Evolutionary conservation across 2,888 invertebrate species (phyloP).

Genomic region (Tridacna crocea): DNA sequence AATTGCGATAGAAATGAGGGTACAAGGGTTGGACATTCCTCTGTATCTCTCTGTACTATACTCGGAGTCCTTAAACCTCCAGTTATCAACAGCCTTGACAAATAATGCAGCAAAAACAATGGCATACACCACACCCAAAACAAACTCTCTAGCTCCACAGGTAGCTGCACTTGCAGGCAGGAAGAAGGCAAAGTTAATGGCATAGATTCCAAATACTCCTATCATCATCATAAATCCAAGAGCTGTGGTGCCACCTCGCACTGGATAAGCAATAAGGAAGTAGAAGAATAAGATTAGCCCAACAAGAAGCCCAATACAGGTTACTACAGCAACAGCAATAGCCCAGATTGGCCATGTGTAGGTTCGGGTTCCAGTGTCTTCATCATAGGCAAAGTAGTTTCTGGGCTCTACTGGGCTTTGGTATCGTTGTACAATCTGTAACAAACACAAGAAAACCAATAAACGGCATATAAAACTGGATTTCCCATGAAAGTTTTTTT

Average conservation of each 20-base stretch:
- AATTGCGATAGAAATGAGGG: slow-evolving; percentile 81
- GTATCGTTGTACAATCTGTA: slow-evolving; percentile 39
- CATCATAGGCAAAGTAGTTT: slow-evolving; percentile 74
- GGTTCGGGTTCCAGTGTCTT: slow-evolving; percentile 59
- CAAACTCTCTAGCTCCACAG: slow-evolving; percentile 84
- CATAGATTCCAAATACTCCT: slow-evolving; percentile 84
- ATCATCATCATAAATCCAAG: slow-evolving; percentile 84
- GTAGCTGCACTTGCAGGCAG: slow-evolving; percentile 82
- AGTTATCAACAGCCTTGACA: slow-evolving; percentile 84
- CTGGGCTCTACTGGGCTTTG: slow-evolving; percentile 67
- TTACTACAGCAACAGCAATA: slow-evolving; percentile 77
- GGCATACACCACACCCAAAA: slow-evolving; percentile 84
- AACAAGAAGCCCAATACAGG: slow-evolving; percentile 82
- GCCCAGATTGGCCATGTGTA: slow-evolving; percentile 81
- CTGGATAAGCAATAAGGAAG: slow-evolving; percentile 82
- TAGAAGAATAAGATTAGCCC: slow-evolving; percentile 82
- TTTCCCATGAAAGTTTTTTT: too few species aligned
- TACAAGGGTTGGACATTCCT: slow-evolving; percentile 79
- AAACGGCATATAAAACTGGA: too few species aligned
- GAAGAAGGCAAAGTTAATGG: slow-evolving; percentile 84
- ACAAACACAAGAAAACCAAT: not conserved
- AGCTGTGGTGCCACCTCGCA: slow-evolving; percentile 82
- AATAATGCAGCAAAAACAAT: slow-evolving; percentile 84
- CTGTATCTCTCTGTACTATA: slow-evolving; percentile 68
- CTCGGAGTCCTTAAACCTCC: slow-evolving; percentile 78